phyloP scores from a whole-genome alignment of 2,113 vertebrate species.

The Oceanites oceanicus region DNA sequence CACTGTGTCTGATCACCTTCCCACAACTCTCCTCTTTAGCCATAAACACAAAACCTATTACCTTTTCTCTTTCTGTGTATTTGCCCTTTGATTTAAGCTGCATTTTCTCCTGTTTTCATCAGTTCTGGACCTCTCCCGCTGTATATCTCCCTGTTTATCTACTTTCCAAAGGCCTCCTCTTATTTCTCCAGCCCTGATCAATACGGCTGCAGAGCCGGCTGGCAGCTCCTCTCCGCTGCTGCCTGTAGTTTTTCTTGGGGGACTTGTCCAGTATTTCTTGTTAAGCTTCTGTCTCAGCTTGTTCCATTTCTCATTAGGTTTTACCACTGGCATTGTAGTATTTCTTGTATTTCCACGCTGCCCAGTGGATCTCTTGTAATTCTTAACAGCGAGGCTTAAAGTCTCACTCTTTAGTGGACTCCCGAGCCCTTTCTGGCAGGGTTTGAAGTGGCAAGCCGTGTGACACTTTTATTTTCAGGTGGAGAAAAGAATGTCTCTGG shows the following conservation, averaged over 20 bases:
- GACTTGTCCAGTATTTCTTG: constrained; percentile 76
- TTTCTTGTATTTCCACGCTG: constrained; percentile 66
- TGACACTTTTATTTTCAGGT: constrained; percentile 10
- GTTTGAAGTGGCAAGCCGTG: not conserved
- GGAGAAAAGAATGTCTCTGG: not conserved
- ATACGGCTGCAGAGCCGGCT: constrained; percentile 45
- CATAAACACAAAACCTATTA: constrained; percentile 69
- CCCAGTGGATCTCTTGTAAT: constrained; percentile 62
- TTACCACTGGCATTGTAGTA: constrained; percentile 60
- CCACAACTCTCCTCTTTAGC: constrained; percentile 29
- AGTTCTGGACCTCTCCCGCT: constrained; percentile 25
- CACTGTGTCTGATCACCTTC: not conserved
- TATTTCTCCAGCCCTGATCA: constrained; percentile 53
- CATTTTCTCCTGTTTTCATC: constrained; percentile 58
- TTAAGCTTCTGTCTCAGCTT: constrained; percentile 71
- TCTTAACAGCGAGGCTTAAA: constrained; percentile 34
- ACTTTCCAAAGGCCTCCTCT: constrained; percentile 36
- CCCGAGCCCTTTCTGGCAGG: not conserved
- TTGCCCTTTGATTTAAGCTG: constrained; percentile 75
- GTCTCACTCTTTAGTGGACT: not conserved
- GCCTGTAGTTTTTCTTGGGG: constrained; percentile 64
- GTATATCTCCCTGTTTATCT: constrained; percentile 72
- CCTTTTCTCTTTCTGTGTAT: constrained; percentile 27
- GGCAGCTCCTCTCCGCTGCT: constrained; percentile 41
- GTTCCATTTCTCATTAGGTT: constrained; percentile 75